These are phyloP conservation scores for Drosophila phalerata DNA, from an alignment of 2,888 invertebrate species.

Conservation along the genomic window DNA sequence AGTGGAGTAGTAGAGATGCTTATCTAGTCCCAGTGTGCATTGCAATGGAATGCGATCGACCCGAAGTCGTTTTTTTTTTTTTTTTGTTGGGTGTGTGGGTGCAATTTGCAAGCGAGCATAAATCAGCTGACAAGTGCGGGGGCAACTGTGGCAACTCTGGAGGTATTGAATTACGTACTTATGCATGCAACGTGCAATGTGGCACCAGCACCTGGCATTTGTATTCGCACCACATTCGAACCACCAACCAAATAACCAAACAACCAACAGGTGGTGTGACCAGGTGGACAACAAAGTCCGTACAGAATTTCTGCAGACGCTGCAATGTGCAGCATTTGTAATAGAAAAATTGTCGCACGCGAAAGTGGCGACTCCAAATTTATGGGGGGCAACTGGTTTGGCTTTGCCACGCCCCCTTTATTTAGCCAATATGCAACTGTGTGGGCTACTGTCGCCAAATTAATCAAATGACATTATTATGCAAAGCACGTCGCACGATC, in stretches of 20 bases:
- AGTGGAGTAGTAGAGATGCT: conserved; percentile 18
- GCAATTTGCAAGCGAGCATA: conserved; percentile 77
- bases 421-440: conserved; percentile 19
- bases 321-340: conserved; percentile 77
- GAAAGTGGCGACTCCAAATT: conserved; percentile 68
- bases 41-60: conserved; percentile 70
- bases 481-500: conserved; percentile 65
- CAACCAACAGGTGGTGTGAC: conserved; percentile 42
- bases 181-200: conserved; percentile 49
- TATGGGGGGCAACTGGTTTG: conserved; percentile 66
- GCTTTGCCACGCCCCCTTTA: conserved; percentile 55
- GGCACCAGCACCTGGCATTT: conserved; percentile 44
- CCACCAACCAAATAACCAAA: conserved; percentile 4
- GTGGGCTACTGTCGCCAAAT: conserved; percentile 66
- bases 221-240: conserved; percentile 34
- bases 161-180: conserved; percentile 71
- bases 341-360: conserved; percentile 71
- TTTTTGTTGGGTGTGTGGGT: conserved; percentile 55
- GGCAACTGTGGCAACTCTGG: conserved; percentile 57
- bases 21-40: conserved; percentile 56
- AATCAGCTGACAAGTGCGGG: conserved; percentile 78
- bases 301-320: conserved; percentile 71
- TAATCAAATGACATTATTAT: conserved; percentile 78
- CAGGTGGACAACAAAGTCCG: conserved; percentile 21
- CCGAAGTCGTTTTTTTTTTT: conserved; percentile 33